A percentile compares a stretch with the other conserved stretches of the same genome.
These are phyloP conservation scores for Xiphorhynchus erythropygius DNA, from an alignment of 2,797 vertebrate genomes.

Conservation along the genomic window DNA sequence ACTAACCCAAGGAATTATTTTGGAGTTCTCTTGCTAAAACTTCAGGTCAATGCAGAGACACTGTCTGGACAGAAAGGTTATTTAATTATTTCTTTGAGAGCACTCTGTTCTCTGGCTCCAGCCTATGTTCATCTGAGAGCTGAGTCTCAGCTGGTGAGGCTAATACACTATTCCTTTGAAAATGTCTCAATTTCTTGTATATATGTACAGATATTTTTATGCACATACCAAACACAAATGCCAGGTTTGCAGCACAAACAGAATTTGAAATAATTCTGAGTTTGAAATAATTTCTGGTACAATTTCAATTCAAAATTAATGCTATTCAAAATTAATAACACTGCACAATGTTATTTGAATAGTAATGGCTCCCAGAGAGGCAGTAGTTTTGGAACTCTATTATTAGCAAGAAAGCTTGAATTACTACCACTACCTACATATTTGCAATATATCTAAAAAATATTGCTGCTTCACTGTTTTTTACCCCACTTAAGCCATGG, in stretches of 20 bases:
- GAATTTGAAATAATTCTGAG: conserved; percentile 6
- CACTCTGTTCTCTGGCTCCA: not conserved
- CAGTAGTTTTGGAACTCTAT: conserved; percentile 13
- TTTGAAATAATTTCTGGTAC: conserved; percentile 1
- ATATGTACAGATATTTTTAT: not conserved
- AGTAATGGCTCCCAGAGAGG: conserved; percentile 23
- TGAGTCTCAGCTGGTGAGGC: not conserved
- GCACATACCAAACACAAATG: not conserved
- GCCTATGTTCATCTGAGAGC: not conserved
- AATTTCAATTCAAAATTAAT: not conserved
- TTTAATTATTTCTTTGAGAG: not conserved
- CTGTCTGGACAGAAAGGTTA: not conserved
- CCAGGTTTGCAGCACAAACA: not conserved
- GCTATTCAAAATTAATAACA: conserved; percentile 5
- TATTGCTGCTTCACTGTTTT: not conserved
- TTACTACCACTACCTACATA: not conserved
- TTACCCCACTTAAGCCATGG: not conserved
- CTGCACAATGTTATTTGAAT: conserved; percentile 18
- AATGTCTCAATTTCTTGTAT: not conserved
- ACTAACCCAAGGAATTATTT: not conserved
- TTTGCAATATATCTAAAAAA: conserved; percentile 4
- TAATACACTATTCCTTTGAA: not conserved
- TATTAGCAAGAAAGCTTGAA: conserved; percentile 40
- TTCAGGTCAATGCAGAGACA: not conserved
- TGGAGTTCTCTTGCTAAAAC: not conserved